Evolutionary conservation across 2,797 vertebrate species (phyloP).

Genomic region (Leucoraja ocellata): DNA sequence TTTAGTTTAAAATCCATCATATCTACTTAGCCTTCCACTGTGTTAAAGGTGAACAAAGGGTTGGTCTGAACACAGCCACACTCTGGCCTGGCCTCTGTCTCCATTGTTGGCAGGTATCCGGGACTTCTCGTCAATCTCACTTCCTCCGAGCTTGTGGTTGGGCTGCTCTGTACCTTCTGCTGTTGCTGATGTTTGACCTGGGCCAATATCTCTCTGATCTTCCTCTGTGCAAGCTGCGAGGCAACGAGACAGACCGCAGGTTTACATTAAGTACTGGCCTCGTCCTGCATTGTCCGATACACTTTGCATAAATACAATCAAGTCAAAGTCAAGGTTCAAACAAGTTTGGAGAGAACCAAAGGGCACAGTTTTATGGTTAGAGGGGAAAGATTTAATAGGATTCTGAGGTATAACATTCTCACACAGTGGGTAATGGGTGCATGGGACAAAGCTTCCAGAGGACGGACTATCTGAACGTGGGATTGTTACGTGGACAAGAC

Average conservation of each 20-base stretch:
- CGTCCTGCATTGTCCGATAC: no score
- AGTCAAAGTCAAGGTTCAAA: no score
- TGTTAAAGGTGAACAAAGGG: conserved; percentile 20
- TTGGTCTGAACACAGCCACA: conserved; percentile 54
- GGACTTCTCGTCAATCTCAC: conserved; percentile 60
- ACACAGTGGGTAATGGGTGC: no score
- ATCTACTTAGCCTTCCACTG: conserved; percentile 37
- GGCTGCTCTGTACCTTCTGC: conserved; percentile 74
- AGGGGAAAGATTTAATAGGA: no score
- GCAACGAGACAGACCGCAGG: conserved; percentile 8
- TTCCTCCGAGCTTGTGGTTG: conserved; percentile 60
- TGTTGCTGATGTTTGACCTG: conserved; percentile 78
- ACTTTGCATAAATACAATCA: no score
- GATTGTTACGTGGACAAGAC: no score
- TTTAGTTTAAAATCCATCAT: not conserved
- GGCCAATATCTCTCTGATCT: conserved; percentile 89
- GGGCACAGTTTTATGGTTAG: no score
- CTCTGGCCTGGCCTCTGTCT: conserved; percentile 71
- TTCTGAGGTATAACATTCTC: no score
- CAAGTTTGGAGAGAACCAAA: no score
- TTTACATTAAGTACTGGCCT: no score
- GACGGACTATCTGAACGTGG: no score
- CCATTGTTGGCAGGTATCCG: conserved; percentile 46
- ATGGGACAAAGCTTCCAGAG: no score
- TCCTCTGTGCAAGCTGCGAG: conserved; percentile 81